Conservation (phyloP, 1,140 invertebrate genomes). For the Alviniconcha marisindica region DNA sequence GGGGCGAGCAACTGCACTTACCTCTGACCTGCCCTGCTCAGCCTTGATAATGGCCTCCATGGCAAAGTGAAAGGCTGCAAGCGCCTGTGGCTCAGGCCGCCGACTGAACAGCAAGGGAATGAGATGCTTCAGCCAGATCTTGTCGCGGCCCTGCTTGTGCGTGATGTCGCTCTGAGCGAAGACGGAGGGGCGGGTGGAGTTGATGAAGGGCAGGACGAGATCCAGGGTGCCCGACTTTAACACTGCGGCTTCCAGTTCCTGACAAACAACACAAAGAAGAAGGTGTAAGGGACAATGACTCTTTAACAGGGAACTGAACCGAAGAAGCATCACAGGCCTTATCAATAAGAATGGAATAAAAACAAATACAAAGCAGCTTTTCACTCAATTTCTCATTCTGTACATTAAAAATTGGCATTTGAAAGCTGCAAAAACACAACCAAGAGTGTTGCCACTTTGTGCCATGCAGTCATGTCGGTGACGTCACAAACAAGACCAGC, state of each 20-base stretch:
- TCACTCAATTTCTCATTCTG: no score
- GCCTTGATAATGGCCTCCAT: conserved; percentile 99
- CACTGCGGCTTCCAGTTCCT: conserved; percentile 96
- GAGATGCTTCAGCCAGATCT: conserved; percentile 94
- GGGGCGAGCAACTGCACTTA: no score
- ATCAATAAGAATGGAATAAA: no score
- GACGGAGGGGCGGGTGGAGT: conserved; percentile 93
- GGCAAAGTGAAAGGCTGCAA: conserved; percentile 99
- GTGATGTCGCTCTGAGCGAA: conserved; percentile 93
- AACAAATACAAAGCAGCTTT: no score
- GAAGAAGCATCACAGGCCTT: no score
- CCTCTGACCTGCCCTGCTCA: conserved; percentile 93
- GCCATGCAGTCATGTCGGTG: no score
- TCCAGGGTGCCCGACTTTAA: conserved; percentile 95
- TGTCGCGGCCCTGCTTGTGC: conserved; percentile 96
- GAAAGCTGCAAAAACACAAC: no score
- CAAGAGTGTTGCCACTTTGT: no score
- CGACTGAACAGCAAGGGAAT: conserved; percentile 97
- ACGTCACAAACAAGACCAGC: no score
- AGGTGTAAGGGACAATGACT: no score
- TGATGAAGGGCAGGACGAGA: conserved; percentile 97
- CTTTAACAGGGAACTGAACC: neutral
- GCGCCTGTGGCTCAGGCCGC: conserved; percentile 94
- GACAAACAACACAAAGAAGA: neutral
- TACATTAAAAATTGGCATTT: no score